Base-by-base conservation (phyloP, 1,140 invertebrate genomes). In the Hylaeus anthracinus region DNA sequence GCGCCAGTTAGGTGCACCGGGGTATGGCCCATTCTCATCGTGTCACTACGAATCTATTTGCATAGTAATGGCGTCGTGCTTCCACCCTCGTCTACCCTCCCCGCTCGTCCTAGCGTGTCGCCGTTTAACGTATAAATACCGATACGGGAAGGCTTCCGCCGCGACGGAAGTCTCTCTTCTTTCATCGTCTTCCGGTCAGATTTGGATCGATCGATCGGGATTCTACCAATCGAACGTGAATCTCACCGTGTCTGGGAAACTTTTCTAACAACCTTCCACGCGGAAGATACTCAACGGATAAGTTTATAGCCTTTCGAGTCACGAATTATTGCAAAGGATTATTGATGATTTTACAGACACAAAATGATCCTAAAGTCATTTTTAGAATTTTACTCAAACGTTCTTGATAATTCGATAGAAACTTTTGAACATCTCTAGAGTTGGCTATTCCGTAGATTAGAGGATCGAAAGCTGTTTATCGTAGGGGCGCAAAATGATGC, bases 41-140 rank as follows among this genome's bases (percentile, higher is more conserved):
- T 90, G 88, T 92, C 89, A 90, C 89, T 89, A 84, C 82, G 92
- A 92, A 93, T 92, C 90, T 92, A 93, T 93, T 92, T 93, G 92
- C 92, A 93, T 93, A 92, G 90, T 93, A 92, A 93, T 92, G 90
- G 88, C 83, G 81, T 56, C 81, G 55, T 48, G 58, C 75, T 65
- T 73, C 86, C 88, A 87, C 83, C 79, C 81, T 82, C 55, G 51
- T 37, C 56, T n/a, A 6, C 37, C 14, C 14, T 6, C 6, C 5
- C 1, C 58, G 26, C 26, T 26, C 26, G 26, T 37, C 39, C 65
- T 51, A 8, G 70, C 77, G 14, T 1, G 61, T 39, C 77, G 65
- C 64, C 63, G 78, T 84, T 82, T 82, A 71, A 79, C 84, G 84
- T 80, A 70, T 79, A 86, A 86, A 86, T 83, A 86, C 84, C 73